phyloP scores from a whole-genome alignment of 2,888 invertebrate species.

The Mesopsocus fuscifrons region DNA sequence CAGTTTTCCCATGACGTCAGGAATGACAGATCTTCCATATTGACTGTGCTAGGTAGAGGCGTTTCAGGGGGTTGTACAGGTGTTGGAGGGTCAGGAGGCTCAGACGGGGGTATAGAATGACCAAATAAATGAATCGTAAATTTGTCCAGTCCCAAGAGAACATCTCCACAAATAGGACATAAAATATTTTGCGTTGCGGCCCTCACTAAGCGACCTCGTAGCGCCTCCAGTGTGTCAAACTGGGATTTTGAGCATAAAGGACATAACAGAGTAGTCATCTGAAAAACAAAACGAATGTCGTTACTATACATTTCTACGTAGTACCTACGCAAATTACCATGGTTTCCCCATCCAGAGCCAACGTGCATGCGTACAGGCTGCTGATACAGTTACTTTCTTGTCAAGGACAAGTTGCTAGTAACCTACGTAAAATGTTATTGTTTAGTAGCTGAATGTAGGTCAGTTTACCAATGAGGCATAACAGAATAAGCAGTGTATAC shows the following conservation, averaged over 20 bases:
- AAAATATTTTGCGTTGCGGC: slow-evolving; percentile 53
- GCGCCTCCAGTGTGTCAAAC: slow-evolving; percentile 47
- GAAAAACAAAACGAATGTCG: neutral
- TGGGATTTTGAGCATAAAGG: slow-evolving; percentile 57
- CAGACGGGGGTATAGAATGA: slow-evolving; percentile 31
- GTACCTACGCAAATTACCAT: no score
- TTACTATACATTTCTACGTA: no score
- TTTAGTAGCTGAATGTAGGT: no score
- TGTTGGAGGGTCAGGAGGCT: neutral
- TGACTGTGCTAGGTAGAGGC: neutral
- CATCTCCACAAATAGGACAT: slow-evolving; percentile 62
- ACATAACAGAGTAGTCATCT: slow-evolving; percentile 25
- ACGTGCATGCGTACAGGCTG: no score
- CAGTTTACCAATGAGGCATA: no score
- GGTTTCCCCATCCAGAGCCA: no score
- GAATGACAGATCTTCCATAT: slow-evolving; percentile 2
- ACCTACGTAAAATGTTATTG: no score
- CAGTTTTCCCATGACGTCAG: slow-evolving; percentile 5
- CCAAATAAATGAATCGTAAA: slow-evolving; percentile 66
- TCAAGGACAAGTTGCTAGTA: no score
- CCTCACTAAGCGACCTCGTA: slow-evolving; percentile 50
- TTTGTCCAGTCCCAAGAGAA: slow-evolving; percentile 58
- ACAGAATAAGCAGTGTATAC: no score
- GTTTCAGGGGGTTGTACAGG: neutral
- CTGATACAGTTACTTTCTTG: no score